Percentiles rank a stretch among this genome's conserved stretches.
Conservation (phyloP, 2,113 vertebrate genomes). For the Donacobius atricapilla region DNA sequence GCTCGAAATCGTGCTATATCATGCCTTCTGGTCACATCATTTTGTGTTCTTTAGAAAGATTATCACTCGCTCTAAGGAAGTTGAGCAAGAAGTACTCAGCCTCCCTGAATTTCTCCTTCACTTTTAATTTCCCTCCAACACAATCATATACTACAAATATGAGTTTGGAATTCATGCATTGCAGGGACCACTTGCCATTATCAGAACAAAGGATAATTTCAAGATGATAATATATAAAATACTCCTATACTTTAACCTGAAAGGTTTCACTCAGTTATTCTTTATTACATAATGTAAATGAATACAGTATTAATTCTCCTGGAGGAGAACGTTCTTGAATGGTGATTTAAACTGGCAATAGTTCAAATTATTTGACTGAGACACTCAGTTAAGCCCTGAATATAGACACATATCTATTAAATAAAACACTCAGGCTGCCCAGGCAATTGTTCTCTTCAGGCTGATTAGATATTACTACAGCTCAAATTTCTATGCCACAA, state of each 20-base stretch:
- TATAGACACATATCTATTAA: not conserved
- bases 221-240: not conserved
- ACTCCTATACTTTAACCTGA: not conserved
- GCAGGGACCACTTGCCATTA: not conserved
- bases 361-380: not conserved
- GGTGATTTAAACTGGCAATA: not conserved
- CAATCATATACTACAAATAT: not conserved
- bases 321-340: not conserved
- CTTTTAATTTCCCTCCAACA: not conserved
- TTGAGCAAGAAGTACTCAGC: not conserved
- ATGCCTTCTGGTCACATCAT: not conserved
- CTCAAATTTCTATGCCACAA: not conserved
- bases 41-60: not conserved
- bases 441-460: not conserved
- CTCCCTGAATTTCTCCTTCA: not conserved
- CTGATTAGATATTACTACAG: not conserved
- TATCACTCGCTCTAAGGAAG: not conserved
- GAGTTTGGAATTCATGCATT: not conserved
- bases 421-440: not conserved
- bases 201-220: not conserved
- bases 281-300: not conserved
- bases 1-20: not conserved
- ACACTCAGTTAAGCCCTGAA: not conserved
- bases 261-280: not conserved
- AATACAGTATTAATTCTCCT: not conserved